Percentiles rank a stretch among this genome's conserved stretches.
These are phyloP conservation scores for Leucoraja ocellata DNA, from an alignment of 2,797 vertebrate genomes.

Conservation along the genomic window DNA sequence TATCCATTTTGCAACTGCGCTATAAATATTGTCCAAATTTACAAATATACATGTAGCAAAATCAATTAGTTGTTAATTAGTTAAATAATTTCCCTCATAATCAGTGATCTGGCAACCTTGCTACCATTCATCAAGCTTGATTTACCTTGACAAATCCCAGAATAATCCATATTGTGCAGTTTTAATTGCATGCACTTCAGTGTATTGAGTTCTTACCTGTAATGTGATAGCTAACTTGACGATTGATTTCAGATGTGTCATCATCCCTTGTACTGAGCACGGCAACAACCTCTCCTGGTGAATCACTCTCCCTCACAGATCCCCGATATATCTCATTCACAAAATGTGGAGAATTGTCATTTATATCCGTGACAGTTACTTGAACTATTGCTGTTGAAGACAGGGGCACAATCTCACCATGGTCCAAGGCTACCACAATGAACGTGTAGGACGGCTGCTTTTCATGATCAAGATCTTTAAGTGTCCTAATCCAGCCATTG, in stretches of 20 bases:
- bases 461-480: conserved; percentile 85
- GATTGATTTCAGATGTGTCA: conserved; percentile 80
- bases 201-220: conserved; percentile 67
- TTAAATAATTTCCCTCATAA: background rate
- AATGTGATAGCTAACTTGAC: conserved; percentile 94
- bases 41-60: background rate
- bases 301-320: conserved; percentile 80
- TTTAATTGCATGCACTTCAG: background rate
- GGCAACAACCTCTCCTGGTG: conserved; percentile 87
- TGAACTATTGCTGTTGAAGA: conserved; percentile 77
- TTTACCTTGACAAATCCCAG: background rate
- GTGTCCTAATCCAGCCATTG: conserved; percentile 87
- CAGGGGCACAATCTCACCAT: conserved; percentile 77
- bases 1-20: background rate
- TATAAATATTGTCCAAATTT: background rate
- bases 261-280: conserved; percentile 86
- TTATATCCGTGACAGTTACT: conserved; percentile 80
- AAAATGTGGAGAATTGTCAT: conserved; percentile 84
- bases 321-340: conserved; percentile 75
- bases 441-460: conserved; percentile 74
- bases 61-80: background rate
- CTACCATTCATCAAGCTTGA: background rate
- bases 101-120: background rate
- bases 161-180: background rate
- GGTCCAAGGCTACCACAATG: conserved; percentile 81